These are phyloP conservation scores for Anolis apletophallus DNA, from an alignment of 2,797 vertebrate genomes.

Conservation along the genomic window DNA sequence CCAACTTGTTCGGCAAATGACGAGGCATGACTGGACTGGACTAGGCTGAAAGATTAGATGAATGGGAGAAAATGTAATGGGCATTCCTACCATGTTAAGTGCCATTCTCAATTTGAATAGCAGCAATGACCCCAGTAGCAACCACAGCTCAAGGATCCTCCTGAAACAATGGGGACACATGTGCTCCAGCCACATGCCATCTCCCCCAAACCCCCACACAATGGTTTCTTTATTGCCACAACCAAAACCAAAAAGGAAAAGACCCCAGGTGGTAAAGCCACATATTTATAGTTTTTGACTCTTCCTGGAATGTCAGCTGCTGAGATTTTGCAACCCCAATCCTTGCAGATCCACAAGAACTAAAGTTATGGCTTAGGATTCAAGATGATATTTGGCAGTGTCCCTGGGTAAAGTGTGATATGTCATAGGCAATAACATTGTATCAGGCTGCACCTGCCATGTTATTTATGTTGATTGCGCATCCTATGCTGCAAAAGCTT, in stretches of 20 bases:
- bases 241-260: conserved; percentile 43
- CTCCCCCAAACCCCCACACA: conserved; percentile 11
- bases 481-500: neutral
- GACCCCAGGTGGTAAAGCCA: conserved; percentile 61
- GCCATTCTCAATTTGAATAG: conserved; percentile 12
- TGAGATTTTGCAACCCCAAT: neutral
- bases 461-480: conserved; percentile 15
- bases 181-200: neutral
- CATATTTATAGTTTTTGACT: conserved; percentile 51
- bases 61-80: conserved; percentile 2
- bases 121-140: neutral
- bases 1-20: neutral
- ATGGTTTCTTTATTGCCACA: conserved; percentile 9
- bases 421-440: conserved; percentile 29
- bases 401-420: neutral
- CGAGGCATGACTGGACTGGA: neutral
- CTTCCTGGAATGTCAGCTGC: conserved; percentile 40
- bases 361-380: conserved; percentile 17
- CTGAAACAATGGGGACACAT: conserved; percentile 7
- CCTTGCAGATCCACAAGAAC: conserved; percentile 3
- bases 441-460: conserved; percentile 6
- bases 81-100: neutral
- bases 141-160: conserved; percentile 2
- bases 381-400: conserved; percentile 50
- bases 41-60: neutral